These are phyloP conservation scores for Trachelus stipa DNA, from an alignment of 2,888 invertebrate genomes.

Conservation along the genomic window DNA sequence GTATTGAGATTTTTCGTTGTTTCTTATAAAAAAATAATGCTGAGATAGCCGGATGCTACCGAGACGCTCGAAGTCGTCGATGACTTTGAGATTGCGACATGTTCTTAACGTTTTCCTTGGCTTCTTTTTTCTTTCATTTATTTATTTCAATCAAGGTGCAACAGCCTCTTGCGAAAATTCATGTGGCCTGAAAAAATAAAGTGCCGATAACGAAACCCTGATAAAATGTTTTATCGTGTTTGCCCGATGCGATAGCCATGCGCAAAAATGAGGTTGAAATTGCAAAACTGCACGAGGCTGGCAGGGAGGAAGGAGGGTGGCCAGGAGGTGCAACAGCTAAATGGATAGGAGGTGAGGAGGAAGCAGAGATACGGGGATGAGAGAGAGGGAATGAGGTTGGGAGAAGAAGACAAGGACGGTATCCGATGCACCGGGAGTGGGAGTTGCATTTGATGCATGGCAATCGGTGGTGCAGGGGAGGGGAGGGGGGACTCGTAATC, in stretches of 20 bases:
- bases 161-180: conserved; percentile 62
- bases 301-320: conserved; percentile 11
- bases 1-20: no score
- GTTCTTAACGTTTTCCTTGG: no score
- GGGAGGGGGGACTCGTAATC: conserved; percentile 42
- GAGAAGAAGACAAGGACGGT: background rate
- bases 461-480: conserved; percentile 11
- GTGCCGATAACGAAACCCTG: conserved; percentile 55
- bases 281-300: conserved; percentile 54
- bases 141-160: conserved; percentile 35
- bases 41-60: no score
- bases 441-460: conserved; percentile 30
- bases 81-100: background rate
- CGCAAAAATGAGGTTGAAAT: conserved; percentile 65
- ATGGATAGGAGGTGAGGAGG: conserved; percentile 17
- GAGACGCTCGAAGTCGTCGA: no score
- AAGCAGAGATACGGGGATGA: conserved; percentile 4
- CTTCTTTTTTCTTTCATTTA: no score
- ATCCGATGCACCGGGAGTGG: background rate
- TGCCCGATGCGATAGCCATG: conserved; percentile 59
- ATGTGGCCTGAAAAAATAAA: conserved; percentile 64
- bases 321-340: conserved; percentile 14
- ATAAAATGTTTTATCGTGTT: conserved; percentile 60
- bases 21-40: no score
- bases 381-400: conserved; percentile 16